Evolutionary conservation across 2,888 invertebrate genomes (phyloP), one percentile per base, ranked within the genome.

Genomic region (Papilio gigon): DNA sequence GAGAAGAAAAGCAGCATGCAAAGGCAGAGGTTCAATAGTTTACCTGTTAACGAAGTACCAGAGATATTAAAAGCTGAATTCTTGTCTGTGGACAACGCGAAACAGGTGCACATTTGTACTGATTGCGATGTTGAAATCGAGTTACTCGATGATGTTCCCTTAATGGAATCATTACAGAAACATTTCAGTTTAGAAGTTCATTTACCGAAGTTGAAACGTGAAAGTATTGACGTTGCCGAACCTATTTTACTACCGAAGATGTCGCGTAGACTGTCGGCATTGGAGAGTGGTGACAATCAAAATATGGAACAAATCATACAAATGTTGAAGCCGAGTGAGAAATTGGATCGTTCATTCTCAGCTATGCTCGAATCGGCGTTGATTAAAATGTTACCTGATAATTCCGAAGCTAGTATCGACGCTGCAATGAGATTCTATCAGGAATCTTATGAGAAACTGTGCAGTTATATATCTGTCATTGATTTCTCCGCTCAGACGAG

Each of bases 81-180:
- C 2, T 65, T 85, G 6, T 83, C 80, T 0, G 81, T 78, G 0
- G 90, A 87, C 1, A 82, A 87, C 17, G 89, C 90, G 0, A 85
- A 86, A 27, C 92, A 88, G 70, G 88, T 92, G 2, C 92, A 92
- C 69, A 91, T 92, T 11, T 92, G 92, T 75, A 90, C 88, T 0
- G 92, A 92, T 63, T 92, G 92, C 65, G 77, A 90, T 59, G 83
- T 90, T 0, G 90, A 91, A 69, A 91, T 92, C 0, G 90, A 90
- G 60, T 44, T 91, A 67, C 87, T 87, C 22, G 90, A 91, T 9
- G 91, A 92, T 12, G 87, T 86, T 37, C 92, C 91, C 0, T 65
- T 92, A 1, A 90, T 91, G 90, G 91, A 92, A 73, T 90, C 90
- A 0, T 77, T 92, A 0, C 90, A 91, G 71, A 88, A 86, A 62